Percentiles rank a stretch among this genome's conserved stretches.
Conservation (phyloP, 2,888 invertebrate species). For the Chaetogeoica ovagalla region DNA sequence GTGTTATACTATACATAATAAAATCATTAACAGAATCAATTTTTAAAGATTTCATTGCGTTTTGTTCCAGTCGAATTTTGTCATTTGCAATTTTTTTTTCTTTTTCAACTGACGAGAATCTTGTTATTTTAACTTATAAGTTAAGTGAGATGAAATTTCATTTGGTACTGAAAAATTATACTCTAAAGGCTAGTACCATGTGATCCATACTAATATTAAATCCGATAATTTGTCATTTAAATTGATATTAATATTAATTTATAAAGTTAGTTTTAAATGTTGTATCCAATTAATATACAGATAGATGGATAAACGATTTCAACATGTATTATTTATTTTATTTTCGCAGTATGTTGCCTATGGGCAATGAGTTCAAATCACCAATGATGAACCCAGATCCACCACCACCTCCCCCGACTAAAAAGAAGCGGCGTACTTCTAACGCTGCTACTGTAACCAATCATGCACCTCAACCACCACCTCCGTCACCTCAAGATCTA, state of each 20-base stretch:
- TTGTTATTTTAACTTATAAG: not conserved
- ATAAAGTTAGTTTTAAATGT: no score
- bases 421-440: conserved; percentile 82
- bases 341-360: conserved; percentile 67
- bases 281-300: no score
- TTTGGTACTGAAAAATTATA: conserved; percentile 42
- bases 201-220: conserved; percentile 5
- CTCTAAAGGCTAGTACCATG: conserved; percentile 48
- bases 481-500: conserved; percentile 68
- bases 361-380: conserved; percentile 59
- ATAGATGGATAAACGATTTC: not conserved
- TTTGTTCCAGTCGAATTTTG: no score
- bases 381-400: conserved; percentile 57
- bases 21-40: no score
- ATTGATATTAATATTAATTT: no score
- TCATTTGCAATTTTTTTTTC: no score
- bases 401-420: conserved; percentile 63
- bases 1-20: no score
- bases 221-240: conserved; percentile 3
- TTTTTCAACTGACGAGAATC: not conserved
- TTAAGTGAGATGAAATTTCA: conserved; percentile 2
- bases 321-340: not conserved
- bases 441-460: conserved; percentile 67
- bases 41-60: no score
- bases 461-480: conserved; percentile 68